Base-by-base conservation (phyloP, 1,140 invertebrate genomes). In the Druon quercuslanigerum region DNA sequence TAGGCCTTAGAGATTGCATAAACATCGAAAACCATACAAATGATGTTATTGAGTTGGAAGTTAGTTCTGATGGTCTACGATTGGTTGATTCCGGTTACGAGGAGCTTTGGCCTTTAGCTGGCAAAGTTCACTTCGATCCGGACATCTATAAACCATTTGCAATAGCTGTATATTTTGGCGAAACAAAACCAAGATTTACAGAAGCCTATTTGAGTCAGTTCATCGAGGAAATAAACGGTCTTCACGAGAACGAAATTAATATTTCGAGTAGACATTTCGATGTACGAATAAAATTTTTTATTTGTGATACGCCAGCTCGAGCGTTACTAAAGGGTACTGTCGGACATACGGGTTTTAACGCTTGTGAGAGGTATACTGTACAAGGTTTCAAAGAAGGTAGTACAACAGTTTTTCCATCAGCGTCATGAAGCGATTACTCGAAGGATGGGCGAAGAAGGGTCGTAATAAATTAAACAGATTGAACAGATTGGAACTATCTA, bases 111-210 rank as follows among this genome's bases (percentile, higher is more conserved):
- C 52, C 74, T 19, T 73, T 76, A 71, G 54, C 54, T n/a, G 71
- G 56, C 20, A 76, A 79, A 74, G 51, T 74, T 40, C 19, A 72
- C 60, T 57, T 19, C 54, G 20, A 72, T 51, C 25, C 6, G 2
- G 73, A 72, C 19, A 73, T 77, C 19, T 77, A 77, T 56, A 51
- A 77, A 51, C 57, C 75, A 76, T 77, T 78, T 50, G 54, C 72
- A 14, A 50, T 76, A 14, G 75, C 54, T 17, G 66, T 79, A 33
- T 79, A 76, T 72, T 54, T 50, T 51, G 78, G 74, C 17, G 51
- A 73, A 13, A 51, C 25, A n/a, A 76, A 79, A 51, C 75, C 51
- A 46, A n/a, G 54, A 20, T 40, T 51, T 60, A 25, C 74, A 17
- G 71, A 74, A 25, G 8, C 14, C 33, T 79, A 71, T 74, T 57